These are phyloP conservation scores for Chlamydotis undulata DNA, from an alignment of 2,113 vertebrate genomes.

Conservation along the genomic window DNA sequence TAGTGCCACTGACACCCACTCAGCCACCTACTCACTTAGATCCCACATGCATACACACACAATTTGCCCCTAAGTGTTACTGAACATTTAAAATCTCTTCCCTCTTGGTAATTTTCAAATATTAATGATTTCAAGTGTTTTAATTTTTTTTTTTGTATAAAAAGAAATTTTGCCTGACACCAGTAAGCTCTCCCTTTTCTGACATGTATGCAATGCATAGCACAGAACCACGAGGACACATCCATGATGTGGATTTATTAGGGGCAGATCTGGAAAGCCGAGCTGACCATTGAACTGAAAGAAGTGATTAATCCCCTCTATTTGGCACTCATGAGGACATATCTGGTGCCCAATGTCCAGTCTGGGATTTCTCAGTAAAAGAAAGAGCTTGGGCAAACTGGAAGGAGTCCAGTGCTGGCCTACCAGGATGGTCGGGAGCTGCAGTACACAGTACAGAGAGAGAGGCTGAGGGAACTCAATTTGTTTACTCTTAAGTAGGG, in stretches of 20 bases:
- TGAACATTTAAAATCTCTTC: slow-evolving; percentile 14
- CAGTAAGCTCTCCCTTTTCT: not conserved
- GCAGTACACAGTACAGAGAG: not conserved
- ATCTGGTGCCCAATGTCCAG: not conserved
- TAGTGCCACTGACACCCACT: slow-evolving; percentile 23
- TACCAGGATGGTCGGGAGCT: not conserved
- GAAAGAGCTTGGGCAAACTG: not conserved
- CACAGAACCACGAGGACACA: not conserved
- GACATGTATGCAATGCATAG: not conserved
- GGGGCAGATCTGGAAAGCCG: not conserved
- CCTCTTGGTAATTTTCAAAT: not conserved
- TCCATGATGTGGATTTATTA: not conserved
- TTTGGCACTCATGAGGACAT: not conserved
- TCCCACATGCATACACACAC: not conserved
- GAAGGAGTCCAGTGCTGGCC: not conserved
- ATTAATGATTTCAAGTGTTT: not conserved
- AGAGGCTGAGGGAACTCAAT: not conserved
- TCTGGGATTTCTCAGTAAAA: not conserved
- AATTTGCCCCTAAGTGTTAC: slow-evolving; percentile 10
- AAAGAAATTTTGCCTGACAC: not conserved
- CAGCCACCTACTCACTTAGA: not conserved
- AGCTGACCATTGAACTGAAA: not conserved
- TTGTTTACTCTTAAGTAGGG: not conserved
- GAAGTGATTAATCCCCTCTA: not conserved
- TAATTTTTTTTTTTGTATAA: not conserved